Conservation (phyloP, 2,888 invertebrate genomes). For the Calameuta idolon region DNA sequence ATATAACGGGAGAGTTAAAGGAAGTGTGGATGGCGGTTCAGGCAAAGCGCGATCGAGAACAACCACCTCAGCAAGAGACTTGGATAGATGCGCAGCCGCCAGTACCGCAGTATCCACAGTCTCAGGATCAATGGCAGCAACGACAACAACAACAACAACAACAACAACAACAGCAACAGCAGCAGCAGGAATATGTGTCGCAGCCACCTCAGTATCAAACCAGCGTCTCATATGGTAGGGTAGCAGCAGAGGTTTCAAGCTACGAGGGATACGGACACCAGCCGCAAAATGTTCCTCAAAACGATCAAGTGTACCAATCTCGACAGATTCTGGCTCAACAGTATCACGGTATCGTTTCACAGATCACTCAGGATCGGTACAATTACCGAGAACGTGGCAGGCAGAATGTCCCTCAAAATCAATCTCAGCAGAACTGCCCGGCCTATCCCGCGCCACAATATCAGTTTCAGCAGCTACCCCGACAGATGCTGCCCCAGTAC, state of each 20-base stretch:
- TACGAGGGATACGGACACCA: conserved; percentile 42
- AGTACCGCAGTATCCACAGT: conserved; percentile 47
- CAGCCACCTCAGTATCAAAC: conserved; percentile 43
- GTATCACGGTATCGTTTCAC: conserved; percentile 40
- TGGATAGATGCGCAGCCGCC: conserved; percentile 59
- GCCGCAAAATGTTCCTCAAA: conserved; percentile 39
- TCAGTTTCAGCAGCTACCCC: conserved; percentile 49
- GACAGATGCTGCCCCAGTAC: conserved; percentile 52
- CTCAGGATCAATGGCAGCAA: conserved; percentile 36
- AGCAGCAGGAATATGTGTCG: conserved; percentile 22
- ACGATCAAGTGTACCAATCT: conserved; percentile 45
- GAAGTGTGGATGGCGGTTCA: conserved; percentile 82
- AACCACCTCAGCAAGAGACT: conserved; percentile 61
- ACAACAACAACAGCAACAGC: conserved; percentile 43
- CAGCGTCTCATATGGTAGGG: conserved; percentile 37
- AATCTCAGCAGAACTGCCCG: conserved; percentile 46
- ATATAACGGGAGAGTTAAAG: conserved; percentile 79
- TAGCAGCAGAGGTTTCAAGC: conserved; percentile 36
- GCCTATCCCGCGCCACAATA: conserved; percentile 48
- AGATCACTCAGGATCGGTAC: conserved; percentile 39
- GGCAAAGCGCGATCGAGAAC: conserved; percentile 71
- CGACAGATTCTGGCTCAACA: conserved; percentile 38
- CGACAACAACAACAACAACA: conserved; percentile 29
- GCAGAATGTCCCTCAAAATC: conserved; percentile 36
- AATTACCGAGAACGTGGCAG: conserved; percentile 44